A percentile compares a stretch with the other conserved stretches of the same genome.
phyloP scores from a whole-genome alignment of 2,797 vertebrate species.

The Loris lydekkerianus region DNA sequence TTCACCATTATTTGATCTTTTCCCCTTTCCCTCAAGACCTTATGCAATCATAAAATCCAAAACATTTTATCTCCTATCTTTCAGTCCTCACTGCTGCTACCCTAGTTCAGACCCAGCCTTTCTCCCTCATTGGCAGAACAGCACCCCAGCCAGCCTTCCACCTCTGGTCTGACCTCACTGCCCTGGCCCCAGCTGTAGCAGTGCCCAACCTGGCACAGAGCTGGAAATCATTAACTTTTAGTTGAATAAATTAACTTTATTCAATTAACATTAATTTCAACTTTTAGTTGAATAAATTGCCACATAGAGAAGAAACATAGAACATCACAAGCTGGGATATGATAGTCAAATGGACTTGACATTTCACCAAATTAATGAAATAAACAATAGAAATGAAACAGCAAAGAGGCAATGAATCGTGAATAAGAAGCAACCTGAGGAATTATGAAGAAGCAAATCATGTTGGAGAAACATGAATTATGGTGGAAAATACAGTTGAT shows the following conservation, averaged over 20 bases:
- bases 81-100: background rate
- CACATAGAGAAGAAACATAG: slow-evolving; percentile 35
- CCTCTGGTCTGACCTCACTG: background rate
- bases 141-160: background rate
- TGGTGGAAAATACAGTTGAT: slow-evolving; percentile 40
- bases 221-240: background rate
- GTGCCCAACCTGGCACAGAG: background rate
- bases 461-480: slow-evolving; percentile 63
- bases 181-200: background rate
- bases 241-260: background rate
- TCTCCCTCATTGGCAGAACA: background rate
- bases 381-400: slow-evolving; percentile 65
- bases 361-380: slow-evolving; percentile 62
- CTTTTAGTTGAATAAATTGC: background rate
- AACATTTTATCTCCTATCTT: background rate
- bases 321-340: slow-evolving; percentile 1
- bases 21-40: background rate
- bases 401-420: slow-evolving; percentile 15
- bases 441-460: slow-evolving; percentile 64
- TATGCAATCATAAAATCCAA: background rate
- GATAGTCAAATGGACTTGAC: slow-evolving; percentile 35
- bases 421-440: slow-evolving; percentile 12
- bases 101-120: background rate
- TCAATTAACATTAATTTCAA: background rate
- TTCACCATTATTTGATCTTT: background rate